Conservation (phyloP, 2,113 vertebrate species). For the Hemiscyllium ocellatum region DNA sequence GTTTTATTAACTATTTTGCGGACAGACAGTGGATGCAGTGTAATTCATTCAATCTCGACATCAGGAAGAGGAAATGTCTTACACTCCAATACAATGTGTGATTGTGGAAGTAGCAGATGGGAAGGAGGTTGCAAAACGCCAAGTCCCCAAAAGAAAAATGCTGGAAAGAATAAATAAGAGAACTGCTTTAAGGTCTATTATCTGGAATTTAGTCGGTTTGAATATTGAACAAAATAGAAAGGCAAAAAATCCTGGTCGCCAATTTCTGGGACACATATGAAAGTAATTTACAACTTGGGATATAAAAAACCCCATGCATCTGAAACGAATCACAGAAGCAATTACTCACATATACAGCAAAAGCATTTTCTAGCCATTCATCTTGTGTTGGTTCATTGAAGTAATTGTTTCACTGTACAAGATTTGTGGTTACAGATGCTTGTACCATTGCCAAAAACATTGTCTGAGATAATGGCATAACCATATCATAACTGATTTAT, state of each 20-base stretch:
- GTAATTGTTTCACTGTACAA: constrained; percentile 19
- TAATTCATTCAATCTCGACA: background rate
- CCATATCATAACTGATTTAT: background rate
- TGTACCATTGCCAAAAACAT: constrained; percentile 32
- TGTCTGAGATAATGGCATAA: constrained; percentile 16
- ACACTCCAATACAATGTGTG: background rate
- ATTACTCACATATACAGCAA: constrained; percentile 4
- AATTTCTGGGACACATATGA: background rate
- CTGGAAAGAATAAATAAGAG: background rate
- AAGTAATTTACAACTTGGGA: constrained; percentile 15
- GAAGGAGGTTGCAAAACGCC: background rate
- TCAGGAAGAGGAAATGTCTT: background rate
- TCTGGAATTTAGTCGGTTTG: background rate
- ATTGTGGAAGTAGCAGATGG: background rate
- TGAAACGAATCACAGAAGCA: constrained; percentile 25
- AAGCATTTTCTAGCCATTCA: constrained; percentile 25
- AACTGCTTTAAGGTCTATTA: background rate
- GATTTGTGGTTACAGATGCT: constrained; percentile 8
- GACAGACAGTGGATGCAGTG: background rate
- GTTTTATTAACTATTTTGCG: background rate
- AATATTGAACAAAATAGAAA: background rate
- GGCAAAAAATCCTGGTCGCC: background rate
- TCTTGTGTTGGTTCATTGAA: constrained; percentile 18
- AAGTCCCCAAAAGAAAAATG: too few species aligned
- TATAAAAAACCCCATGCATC: background rate